These are phyloP conservation scores for Drosophila histrio DNA, from an alignment of 2,888 invertebrate genomes.

Conservation along the genomic window DNA sequence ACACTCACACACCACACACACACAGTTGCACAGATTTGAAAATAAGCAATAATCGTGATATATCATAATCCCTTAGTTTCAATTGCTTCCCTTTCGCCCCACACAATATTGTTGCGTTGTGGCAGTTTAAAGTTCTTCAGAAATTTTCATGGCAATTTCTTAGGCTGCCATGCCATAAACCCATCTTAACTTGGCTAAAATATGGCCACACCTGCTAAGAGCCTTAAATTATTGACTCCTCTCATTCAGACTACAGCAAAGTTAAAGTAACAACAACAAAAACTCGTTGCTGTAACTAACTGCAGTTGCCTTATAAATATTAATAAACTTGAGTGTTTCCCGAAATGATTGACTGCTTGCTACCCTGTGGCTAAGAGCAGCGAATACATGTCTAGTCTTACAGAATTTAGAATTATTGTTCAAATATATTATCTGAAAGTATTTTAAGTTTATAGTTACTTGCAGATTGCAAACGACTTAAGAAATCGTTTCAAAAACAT, in stretches of 20 bases:
- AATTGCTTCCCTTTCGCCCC: background rate
- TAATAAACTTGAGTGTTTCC: conserved; percentile 3
- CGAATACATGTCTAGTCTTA: too few relatives aligned
- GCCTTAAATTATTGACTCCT: conserved; percentile 1
- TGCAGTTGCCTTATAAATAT: conserved; percentile 27
- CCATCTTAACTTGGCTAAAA: background rate
- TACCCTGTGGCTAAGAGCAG: background rate
- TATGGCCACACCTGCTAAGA: conserved; percentile 4
- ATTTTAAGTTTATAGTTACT: too few relatives aligned
- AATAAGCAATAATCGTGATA: conserved; percentile 53
- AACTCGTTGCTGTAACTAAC: conserved; percentile 12
- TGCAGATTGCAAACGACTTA: too few relatives aligned
- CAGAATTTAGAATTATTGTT: too few relatives aligned
- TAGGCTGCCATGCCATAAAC: background rate
- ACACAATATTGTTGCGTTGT: background rate
- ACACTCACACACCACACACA: background rate
- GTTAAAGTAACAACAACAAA: background rate
- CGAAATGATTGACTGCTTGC: background rate
- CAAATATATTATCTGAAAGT: too few relatives aligned
- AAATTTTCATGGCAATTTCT: conserved; percentile 2
- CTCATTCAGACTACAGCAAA: background rate
- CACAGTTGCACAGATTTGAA: conserved; percentile 34
- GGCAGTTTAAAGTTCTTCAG: conserved; percentile 24
- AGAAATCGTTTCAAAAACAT: too few relatives aligned
- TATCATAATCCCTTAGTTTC: conserved; percentile 51